A percentile compares a stretch with the other conserved stretches of the same genome.
These are phyloP conservation scores for Serilophus lunatus DNA, from an alignment of 2,113 vertebrate species.

Conservation along the genomic window DNA sequence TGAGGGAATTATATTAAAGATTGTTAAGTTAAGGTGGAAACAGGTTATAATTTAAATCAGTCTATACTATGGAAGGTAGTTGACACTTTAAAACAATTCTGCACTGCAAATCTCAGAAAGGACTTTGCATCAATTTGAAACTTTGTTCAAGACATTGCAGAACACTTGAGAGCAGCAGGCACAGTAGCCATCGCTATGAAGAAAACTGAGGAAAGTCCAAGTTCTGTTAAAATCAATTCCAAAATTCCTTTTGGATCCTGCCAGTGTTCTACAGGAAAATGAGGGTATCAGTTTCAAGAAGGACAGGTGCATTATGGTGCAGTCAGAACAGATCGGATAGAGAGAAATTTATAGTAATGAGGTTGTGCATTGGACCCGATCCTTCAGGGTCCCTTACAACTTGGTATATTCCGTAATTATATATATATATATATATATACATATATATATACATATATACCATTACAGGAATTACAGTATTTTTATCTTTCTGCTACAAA, in stretches of 20 bases:
- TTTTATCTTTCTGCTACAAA: not conserved
- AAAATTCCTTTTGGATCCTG: not conserved
- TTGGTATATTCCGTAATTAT: not conserved
- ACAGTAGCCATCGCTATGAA: not conserved
- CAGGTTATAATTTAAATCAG: not conserved
- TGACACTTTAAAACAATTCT: not conserved
- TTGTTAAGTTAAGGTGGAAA: not conserved
- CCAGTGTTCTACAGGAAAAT: not conserved
- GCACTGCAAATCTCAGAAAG: not conserved
- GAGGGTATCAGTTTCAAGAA: not conserved
- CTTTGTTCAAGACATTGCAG: not conserved
- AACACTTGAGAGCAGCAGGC: not conserved
- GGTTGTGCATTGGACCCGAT: not conserved
- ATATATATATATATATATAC: not conserved
- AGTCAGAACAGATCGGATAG: not conserved
- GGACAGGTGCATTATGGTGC: not conserved
- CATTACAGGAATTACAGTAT: not conserved
- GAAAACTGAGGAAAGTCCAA: not conserved
- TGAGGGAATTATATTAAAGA: not conserved
- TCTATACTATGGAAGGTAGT: not conserved
- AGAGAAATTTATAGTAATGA: not conserved
- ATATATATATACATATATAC: not conserved
- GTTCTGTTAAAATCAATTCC: not conserved
- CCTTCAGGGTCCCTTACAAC: not conserved
- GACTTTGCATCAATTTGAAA: not conserved